Percentiles rank a stretch among this genome's conserved stretches.
phyloP scores from a whole-genome alignment of 2,113 vertebrate species.

The Ploceus nigricollis region DNA sequence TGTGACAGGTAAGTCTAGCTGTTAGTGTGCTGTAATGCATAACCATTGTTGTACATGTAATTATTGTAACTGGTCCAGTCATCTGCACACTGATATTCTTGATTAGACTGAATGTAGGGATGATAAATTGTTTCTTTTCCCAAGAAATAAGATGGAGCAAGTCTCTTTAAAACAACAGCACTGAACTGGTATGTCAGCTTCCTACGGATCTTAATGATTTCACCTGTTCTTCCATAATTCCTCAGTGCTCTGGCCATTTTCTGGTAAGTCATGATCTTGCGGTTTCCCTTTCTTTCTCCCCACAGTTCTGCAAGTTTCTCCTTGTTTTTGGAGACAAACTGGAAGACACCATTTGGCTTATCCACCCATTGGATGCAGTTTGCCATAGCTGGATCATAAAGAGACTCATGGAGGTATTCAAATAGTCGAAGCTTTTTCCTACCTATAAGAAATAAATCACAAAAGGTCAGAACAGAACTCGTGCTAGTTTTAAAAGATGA shows the following conservation, averaged over 20 bases:
- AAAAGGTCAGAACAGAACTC: background rate
- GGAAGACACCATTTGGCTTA: constrained; percentile 85
- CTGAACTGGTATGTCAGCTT: constrained; percentile 97
- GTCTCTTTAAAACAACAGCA: constrained; percentile 84
- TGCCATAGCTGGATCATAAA: constrained; percentile 86
- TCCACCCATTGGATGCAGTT: constrained; percentile 97
- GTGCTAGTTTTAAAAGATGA: background rate
- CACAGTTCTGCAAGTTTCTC: constrained; percentile 93
- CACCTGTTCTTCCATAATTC: constrained; percentile 94
- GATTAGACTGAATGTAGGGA: constrained; percentile 66
- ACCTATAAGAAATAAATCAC: constrained; percentile 66
- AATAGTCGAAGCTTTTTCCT: constrained; percentile 92
- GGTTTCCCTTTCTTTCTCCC: constrained; percentile 95
- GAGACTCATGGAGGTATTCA: constrained; percentile 89
- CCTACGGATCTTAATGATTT: constrained; percentile 91
- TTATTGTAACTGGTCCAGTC: constrained; percentile 77
- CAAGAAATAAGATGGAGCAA: constrained; percentile 68
- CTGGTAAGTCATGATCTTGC: constrained; percentile 98
- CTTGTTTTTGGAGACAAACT: constrained; percentile 97
- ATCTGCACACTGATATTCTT: constrained; percentile 68
- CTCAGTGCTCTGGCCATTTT: constrained; percentile 96
- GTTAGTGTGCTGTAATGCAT: constrained; percentile 57
- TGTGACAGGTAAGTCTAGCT: background rate
- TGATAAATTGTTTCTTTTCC: constrained; percentile 68
- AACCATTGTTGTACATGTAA: constrained; percentile 74